phyloP scores from a whole-genome alignment of 2,113 vertebrate genomes.

The Microcebus jonahi region DNA sequence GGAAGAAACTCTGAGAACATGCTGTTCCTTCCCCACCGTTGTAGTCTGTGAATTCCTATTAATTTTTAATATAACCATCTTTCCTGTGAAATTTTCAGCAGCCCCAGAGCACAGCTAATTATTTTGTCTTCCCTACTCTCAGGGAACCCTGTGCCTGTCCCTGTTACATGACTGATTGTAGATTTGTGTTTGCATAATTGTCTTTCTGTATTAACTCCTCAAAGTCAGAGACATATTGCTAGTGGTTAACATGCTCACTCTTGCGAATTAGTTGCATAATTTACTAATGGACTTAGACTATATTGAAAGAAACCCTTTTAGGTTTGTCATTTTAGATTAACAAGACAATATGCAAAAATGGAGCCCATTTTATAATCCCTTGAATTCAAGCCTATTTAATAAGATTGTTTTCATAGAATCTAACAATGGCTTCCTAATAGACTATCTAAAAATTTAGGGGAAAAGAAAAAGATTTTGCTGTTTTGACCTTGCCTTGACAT shows the following conservation, averaged over 20 bases:
- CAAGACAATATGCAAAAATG: neutral
- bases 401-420: neutral
- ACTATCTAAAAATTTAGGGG: neutral
- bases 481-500: neutral
- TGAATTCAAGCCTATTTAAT: neutral
- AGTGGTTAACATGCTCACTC: neutral
- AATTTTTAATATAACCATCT: neutral
- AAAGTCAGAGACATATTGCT: neutral
- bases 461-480: neutral
- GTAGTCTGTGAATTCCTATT: neutral
- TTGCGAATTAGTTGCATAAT: neutral
- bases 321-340: neutral
- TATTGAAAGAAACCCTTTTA: neutral
- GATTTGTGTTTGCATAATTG: neutral
- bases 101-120: neutral
- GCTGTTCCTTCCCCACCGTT: neutral
- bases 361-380: neutral
- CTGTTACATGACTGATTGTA: fast-evolving
- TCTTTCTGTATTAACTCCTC: neutral
- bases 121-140: neutral
- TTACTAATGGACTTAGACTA: neutral
- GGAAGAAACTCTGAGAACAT: neutral
- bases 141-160: neutral
- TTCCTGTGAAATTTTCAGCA: neutral
- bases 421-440: neutral